Percentiles rank a stretch among this genome's conserved stretches.
Evolutionary conservation across 2,113 vertebrate species (phyloP).

Genomic region (Hippolais icterina): DNA sequence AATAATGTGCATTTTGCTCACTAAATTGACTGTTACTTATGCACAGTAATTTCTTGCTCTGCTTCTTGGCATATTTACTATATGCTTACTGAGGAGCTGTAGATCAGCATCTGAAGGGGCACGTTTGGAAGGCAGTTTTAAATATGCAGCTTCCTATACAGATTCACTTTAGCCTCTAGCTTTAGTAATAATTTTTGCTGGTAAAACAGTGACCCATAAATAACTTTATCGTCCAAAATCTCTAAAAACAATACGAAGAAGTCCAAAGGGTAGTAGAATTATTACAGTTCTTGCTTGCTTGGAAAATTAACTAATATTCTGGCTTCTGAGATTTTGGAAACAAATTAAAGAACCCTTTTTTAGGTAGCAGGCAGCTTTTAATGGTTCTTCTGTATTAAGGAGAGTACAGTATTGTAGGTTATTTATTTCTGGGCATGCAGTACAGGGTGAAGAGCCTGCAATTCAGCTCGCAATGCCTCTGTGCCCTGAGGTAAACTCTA

Average conservation of each 20-base stretch:
- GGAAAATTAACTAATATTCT: constrained; percentile 59
- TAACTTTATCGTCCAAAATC: neutral
- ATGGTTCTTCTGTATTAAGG: constrained; percentile 68
- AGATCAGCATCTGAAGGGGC: neutral
- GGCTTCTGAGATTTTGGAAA: constrained; percentile 51
- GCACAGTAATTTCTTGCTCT: constrained; percentile 50
- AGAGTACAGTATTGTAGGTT: constrained; percentile 69
- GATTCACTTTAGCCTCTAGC: neutral
- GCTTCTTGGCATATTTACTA: constrained; percentile 35
- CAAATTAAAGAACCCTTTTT: constrained; percentile 23
- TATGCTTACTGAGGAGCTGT: neutral
- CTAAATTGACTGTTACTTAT: constrained; percentile 14
- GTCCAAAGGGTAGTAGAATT: neutral
- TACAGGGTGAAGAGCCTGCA: constrained; percentile 61
- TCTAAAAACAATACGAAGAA: neutral
- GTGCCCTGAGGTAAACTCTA: constrained; percentile 85
- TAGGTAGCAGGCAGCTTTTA: constrained; percentile 60
- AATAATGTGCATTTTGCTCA: constrained; percentile 44
- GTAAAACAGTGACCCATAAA: constrained; percentile 5
- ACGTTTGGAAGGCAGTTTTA: neutral
- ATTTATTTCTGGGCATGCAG: constrained; percentile 70
- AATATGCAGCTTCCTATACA: neutral
- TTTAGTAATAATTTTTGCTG: neutral
- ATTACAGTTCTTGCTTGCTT: neutral
- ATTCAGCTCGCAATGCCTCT: constrained; percentile 71